phyloP scores from a whole-genome alignment of 2,888 invertebrate species.

The Morpho achilles region DNA sequence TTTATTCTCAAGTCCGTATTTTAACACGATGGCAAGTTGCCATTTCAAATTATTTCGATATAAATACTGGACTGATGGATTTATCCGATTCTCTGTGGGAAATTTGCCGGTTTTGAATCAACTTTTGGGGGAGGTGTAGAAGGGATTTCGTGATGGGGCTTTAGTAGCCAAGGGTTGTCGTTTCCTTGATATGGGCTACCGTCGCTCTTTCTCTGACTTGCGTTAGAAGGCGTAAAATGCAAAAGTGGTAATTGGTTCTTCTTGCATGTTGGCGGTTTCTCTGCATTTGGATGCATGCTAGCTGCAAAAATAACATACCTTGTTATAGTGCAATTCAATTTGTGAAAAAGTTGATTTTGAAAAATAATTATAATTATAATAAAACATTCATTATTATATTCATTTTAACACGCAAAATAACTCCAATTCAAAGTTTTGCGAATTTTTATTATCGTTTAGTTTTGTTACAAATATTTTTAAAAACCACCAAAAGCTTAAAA shows the following conservation, averaged over 20 bases:
- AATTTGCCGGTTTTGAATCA: slow-evolving; percentile 51
- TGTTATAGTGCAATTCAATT: too few species aligned
- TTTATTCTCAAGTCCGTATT: slow-evolving; percentile 52
- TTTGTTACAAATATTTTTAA: too few species aligned
- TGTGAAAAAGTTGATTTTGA: too few species aligned
- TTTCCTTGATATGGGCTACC: slow-evolving; percentile 39
- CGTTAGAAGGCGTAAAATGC: slow-evolving; percentile 59
- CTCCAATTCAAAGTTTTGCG: too few species aligned
- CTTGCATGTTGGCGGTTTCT: slow-evolving; percentile 58
- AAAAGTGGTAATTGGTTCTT: slow-evolving; percentile 54
- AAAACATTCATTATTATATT: too few species aligned
- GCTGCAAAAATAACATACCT: slow-evolving; percentile 19
- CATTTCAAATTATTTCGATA: slow-evolving; percentile 40
- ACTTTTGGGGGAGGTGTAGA: slow-evolving; percentile 65
- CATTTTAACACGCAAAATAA: too few species aligned
- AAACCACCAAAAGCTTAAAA: too few species aligned
- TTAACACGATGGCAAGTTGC: slow-evolving; percentile 66
- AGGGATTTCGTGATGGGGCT: slow-evolving; percentile 66
- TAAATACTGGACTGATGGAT: slow-evolving; percentile 13
- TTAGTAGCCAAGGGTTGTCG: slow-evolving; percentile 58
- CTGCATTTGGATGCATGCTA: slow-evolving; percentile 65
- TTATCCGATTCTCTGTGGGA: slow-evolving; percentile 66
- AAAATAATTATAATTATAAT: too few species aligned
- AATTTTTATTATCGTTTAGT: too few species aligned
- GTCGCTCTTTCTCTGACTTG: slow-evolving; percentile 48